Evolutionary conservation across 2,797 vertebrate species (phyloP).

Genomic region (Loris lydekkerianus): DNA sequence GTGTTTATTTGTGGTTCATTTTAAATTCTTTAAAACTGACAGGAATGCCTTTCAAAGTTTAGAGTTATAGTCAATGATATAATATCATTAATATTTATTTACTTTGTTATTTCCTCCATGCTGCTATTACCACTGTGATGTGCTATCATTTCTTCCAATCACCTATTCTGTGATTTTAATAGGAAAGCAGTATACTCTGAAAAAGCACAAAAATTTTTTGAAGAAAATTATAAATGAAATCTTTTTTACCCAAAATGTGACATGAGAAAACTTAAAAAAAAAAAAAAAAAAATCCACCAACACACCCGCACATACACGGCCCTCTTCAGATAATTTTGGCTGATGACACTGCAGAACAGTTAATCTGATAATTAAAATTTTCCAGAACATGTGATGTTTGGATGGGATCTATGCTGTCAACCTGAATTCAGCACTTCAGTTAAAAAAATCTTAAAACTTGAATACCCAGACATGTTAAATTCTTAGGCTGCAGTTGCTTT

Average conservation of each 20-base stretch:
- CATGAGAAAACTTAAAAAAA: slow-evolving; percentile 1
- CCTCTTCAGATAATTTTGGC: slow-evolving; percentile 70
- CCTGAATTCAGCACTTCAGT: slow-evolving; percentile 54
- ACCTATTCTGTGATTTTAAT: slow-evolving; percentile 39
- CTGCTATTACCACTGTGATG: slow-evolving; percentile 13
- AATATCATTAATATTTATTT: slow-evolving; percentile 5
- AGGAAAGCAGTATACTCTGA: slow-evolving; percentile 26
- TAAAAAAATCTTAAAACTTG: slow-evolving; percentile 64
- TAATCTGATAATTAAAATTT: slow-evolving; percentile 79
- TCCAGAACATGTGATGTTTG: slow-evolving; percentile 73
- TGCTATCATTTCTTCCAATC: slow-evolving; percentile 59
- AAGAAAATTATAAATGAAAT: slow-evolving; percentile 24
- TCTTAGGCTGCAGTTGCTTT: slow-evolving; percentile 10
- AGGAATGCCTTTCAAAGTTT: slow-evolving; percentile 51
- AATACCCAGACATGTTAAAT: slow-evolving; percentile 48
- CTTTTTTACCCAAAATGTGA: slow-evolving; percentile 44
- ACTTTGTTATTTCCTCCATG: not conserved
- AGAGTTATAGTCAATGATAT: not conserved
- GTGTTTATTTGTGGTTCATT: slow-evolving; percentile 14
- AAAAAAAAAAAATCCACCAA: not conserved
- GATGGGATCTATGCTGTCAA: slow-evolving; percentile 64
- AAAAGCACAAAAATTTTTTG: slow-evolving; percentile 29
- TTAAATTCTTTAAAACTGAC: slow-evolving; percentile 48
- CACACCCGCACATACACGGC: not conserved
- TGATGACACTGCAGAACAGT: slow-evolving; percentile 77